A percentile compares a stretch with the other conserved stretches of the same genome.
Conservation (phyloP, 2,888 invertebrate species). For the Tenodera sinensis region DNA sequence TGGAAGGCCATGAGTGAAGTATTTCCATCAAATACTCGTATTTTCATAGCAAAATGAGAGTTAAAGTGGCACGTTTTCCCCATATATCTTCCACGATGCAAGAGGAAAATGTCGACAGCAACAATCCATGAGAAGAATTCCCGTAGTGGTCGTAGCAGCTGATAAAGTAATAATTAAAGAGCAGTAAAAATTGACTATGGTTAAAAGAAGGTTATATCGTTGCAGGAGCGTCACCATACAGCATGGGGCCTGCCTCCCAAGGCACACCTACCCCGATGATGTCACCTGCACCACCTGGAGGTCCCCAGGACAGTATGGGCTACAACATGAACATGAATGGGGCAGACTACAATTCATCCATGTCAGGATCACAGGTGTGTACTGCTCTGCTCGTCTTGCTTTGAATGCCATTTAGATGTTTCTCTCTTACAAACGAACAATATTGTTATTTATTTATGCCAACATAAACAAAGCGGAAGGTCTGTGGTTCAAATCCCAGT, state of each 20-base stretch:
- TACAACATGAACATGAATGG: conserved; percentile 90
- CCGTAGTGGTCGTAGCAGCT: background rate
- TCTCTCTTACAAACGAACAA: too few relatives aligned
- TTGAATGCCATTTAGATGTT: too few relatives aligned
- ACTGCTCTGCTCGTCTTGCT: background rate
- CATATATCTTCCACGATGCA: too few relatives aligned
- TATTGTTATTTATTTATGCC: too few relatives aligned
- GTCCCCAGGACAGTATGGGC: conserved; percentile 82
- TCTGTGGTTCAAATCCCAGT: too few relatives aligned
- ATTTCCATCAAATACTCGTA: too few relatives aligned
- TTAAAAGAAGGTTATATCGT: background rate
- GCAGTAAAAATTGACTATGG: background rate
- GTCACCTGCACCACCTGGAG: conserved; percentile 81
- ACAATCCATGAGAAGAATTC: background rate
- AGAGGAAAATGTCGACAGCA: background rate
- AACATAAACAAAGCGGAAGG: too few relatives aligned
- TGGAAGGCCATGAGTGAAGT: too few relatives aligned
- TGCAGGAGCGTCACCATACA: conserved; percentile 78
- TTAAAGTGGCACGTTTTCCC: too few relatives aligned
- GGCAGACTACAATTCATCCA: conserved; percentile 69
- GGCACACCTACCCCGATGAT: conserved; percentile 93
- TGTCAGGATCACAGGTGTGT: conserved; percentile 46
- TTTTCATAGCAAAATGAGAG: too few relatives aligned
- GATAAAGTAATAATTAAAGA: background rate
- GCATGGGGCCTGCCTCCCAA: conserved; percentile 78